Evolutionary conservation across 2,888 invertebrate species (phyloP).

Genomic region (Molorchus minor): DNA sequence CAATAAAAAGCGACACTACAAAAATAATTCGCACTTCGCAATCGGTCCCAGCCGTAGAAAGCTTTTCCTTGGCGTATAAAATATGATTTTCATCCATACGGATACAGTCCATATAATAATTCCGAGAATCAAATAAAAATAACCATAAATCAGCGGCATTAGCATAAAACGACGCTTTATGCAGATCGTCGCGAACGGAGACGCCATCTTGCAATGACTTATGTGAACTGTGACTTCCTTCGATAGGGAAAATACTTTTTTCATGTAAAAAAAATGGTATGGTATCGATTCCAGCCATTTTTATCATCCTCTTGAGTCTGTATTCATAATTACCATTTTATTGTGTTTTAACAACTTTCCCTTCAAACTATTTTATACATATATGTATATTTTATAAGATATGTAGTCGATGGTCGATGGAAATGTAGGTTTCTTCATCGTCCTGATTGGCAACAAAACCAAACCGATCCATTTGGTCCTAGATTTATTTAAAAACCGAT

Average conservation of each 20-base stretch:
- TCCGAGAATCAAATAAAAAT: conserved; percentile 65
- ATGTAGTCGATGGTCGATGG: too few species aligned
- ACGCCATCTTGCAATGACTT: conserved; percentile 41
- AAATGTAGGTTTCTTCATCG: too few species aligned
- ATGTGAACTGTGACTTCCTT: conserved; percentile 26
- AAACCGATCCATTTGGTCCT: too few species aligned
- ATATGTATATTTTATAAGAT: too few species aligned
- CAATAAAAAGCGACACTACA: conserved; percentile 54
- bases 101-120: conserved; percentile 66
- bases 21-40: conserved; percentile 57
- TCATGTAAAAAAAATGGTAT: conserved; percentile 29
- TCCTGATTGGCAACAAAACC: too few species aligned
- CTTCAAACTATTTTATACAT: too few species aligned
- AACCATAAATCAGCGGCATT: conserved; percentile 62
- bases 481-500: too few species aligned
- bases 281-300: too few species aligned
- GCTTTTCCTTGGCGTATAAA: conserved; percentile 58
- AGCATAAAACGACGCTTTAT: conserved; percentile 63
- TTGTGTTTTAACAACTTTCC: too few species aligned
- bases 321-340: too few species aligned
- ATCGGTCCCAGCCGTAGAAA: conserved; percentile 55
- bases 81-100: conserved; percentile 65
- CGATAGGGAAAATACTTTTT: conserved; percentile 23
- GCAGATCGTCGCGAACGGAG: conserved; percentile 54
- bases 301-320: too few species aligned